Evolutionary conservation across 1,140 invertebrate species (phyloP).

Genomic region (Tetramorium alpestre): DNA sequence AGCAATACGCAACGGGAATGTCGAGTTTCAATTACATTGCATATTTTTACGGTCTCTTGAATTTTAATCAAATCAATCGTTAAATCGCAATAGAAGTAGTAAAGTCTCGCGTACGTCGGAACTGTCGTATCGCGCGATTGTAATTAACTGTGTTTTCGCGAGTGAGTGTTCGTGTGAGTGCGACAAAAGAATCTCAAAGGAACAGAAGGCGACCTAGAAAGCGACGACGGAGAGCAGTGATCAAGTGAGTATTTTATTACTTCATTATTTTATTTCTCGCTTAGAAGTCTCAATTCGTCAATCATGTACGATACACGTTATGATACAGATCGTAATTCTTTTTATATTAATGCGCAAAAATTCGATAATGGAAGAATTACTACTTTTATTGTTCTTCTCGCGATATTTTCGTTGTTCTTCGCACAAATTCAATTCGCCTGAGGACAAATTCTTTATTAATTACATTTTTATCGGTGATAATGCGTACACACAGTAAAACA

Average conservation of each 20-base stretch:
- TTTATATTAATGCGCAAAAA: neutral
- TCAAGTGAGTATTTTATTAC: neutral
- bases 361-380: neutral
- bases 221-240: neutral
- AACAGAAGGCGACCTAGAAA: neutral
- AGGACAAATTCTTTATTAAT: neutral
- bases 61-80: neutral
- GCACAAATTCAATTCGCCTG: neutral
- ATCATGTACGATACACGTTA: neutral
- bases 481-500: no score
- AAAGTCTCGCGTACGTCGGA: neutral
- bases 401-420: neutral
- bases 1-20: neutral
- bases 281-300: constrained; percentile 1
- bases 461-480: neutral
- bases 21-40: neutral
- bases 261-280: neutral
- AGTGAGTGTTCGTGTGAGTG: neutral
- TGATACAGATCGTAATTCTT: no score
- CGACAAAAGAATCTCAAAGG: neutral
- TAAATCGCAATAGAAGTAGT: neutral
- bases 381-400: neutral
- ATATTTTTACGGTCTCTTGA: neutral
- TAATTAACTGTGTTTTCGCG: constrained; percentile 6
- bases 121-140: neutral